These are phyloP conservation scores for Sylvietta virens DNA, from an alignment of 2,113 vertebrate genomes.

Conservation along the genomic window DNA sequence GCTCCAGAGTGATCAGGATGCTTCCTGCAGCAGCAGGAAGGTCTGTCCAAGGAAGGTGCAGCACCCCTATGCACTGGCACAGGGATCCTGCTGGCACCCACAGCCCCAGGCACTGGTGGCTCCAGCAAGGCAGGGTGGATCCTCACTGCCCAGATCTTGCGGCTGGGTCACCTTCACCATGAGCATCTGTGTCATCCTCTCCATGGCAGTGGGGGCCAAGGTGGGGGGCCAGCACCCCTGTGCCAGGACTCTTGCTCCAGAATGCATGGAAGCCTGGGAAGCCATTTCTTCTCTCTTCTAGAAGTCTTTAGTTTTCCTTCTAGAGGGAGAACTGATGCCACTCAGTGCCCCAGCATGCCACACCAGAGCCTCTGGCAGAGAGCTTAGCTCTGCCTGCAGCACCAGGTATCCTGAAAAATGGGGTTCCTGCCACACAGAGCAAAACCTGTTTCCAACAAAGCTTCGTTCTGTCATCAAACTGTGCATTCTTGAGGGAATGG, in stretches of 20 bases:
- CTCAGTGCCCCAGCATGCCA: rapidly evolving
- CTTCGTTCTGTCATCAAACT: background rate
- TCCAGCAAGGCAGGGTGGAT: background rate
- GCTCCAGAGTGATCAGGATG: rapidly evolving
- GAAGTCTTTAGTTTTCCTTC: background rate
- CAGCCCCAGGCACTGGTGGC: background rate
- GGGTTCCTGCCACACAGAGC: background rate
- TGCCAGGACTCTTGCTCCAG: background rate
- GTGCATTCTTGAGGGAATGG: background rate
- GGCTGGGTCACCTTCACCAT: background rate
- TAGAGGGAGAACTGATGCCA: background rate
- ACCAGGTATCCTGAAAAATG: rapidly evolving
- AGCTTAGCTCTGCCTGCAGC: background rate
- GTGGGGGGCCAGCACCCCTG: background rate
- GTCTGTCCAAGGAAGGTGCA: background rate
- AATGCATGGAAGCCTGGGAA: background rate
- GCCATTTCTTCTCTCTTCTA: background rate
- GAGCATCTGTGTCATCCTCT: background rate
- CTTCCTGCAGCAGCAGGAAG: background rate
- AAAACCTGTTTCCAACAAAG: background rate
- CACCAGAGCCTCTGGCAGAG: background rate
- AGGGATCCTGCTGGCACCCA: background rate
- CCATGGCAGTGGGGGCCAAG: background rate
- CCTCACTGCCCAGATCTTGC: background rate
- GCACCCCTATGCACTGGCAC: background rate